Evolutionary conservation across 2,113 vertebrate species (phyloP).

Genomic region (Brachyhypopomus occidentalis): DNA sequence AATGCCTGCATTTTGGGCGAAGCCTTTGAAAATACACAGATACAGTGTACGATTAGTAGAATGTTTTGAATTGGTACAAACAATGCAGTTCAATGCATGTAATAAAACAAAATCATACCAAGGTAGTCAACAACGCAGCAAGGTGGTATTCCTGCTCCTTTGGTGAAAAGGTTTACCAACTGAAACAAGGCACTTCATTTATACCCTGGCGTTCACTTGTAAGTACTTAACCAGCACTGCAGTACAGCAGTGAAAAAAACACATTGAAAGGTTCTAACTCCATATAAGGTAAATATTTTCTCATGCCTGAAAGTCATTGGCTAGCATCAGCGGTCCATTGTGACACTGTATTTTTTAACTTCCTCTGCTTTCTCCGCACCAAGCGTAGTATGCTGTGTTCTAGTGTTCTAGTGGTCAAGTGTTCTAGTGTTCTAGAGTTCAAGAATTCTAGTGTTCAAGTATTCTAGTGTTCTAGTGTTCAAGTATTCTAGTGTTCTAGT

Average conservation of each 20-base stretch:
- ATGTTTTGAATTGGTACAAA: neutral
- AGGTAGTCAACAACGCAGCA: neutral
- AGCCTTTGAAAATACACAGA: neutral
- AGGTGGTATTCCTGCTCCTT: neutral
- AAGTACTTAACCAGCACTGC: neutral
- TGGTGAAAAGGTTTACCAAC: neutral
- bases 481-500: neutral
- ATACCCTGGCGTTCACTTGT: neutral
- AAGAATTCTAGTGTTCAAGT: no score
- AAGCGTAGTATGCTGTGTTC: neutral
- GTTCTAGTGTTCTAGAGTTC: no score
- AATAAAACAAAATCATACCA: constrained; percentile 13
- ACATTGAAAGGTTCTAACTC: neutral
- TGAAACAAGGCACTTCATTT: neutral
- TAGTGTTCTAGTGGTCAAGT: neutral
- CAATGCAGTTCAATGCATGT: neutral
- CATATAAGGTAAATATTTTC: constrained; percentile 24
- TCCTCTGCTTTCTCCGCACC: neutral
- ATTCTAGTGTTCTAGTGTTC: no score
- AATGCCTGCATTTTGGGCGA: neutral
- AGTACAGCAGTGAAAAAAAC: constrained; percentile 5
- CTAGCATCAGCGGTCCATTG: neutral
- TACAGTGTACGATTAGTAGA: neutral
- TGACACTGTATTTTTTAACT: neutral
- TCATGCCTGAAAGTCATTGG: neutral